These are phyloP conservation scores for Myotis pilosus DNA, from an alignment of 2,797 vertebrate genomes.

Conservation along the genomic window DNA sequence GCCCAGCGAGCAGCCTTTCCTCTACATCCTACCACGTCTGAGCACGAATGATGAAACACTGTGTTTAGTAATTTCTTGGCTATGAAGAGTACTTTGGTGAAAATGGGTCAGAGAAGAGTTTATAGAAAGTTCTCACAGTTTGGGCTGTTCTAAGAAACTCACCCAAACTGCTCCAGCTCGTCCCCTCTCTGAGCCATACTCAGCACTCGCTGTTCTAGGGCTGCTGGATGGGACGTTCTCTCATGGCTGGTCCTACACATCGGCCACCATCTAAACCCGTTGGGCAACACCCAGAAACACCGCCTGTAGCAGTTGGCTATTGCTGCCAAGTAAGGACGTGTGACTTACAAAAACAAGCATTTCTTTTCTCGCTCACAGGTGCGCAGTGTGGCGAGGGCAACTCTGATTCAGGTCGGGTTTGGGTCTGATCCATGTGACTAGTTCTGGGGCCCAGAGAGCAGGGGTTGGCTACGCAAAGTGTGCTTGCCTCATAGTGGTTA, in stretches of 20 bases:
- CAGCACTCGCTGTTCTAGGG: neutral
- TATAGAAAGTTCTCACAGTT: slow-evolving; percentile 50
- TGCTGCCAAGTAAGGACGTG: neutral
- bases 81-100: slow-evolving; percentile 14
- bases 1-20: slow-evolving; percentile 19
- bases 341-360: neutral
- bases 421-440: neutral
- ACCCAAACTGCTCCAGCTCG: neutral
- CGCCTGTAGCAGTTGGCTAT: neutral
- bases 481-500: neutral
- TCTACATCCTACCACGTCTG: neutral
- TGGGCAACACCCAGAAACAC: neutral
- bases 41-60: slow-evolving; percentile 34
- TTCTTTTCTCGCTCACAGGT: neutral
- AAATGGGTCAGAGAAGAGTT: slow-evolving; percentile 48
- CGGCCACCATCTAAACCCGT: neutral
- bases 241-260: neutral
- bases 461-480: neutral
- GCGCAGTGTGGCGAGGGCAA: neutral
- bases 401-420: neutral
- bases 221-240: neutral
- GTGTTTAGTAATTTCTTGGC: slow-evolving; percentile 60
- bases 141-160: slow-evolving; percentile 39
- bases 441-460: neutral
- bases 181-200: neutral